A percentile compares a stretch with the other conserved stretches of the same genome.
These are phyloP conservation scores for Acleris laterana DNA, from an alignment of 2,888 invertebrate genomes.

Conservation along the genomic window DNA sequence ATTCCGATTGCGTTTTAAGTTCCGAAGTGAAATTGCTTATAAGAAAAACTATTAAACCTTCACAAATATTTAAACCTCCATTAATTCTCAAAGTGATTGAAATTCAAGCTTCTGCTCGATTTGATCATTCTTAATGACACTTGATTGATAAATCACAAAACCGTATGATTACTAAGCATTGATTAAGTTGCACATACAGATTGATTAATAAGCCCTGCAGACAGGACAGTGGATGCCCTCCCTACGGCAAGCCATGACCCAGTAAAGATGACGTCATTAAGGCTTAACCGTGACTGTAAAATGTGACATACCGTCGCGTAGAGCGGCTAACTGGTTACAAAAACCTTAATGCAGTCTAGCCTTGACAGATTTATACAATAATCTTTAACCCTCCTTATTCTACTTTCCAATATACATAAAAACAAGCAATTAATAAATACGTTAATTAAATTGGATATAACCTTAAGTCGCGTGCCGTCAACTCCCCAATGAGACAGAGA, in stretches of 20 bases:
- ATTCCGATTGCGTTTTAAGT: no score
- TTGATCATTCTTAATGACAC: conserved; percentile 2
- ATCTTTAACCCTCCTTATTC: no score
- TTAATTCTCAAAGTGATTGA: background rate
- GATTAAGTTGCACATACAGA: conserved; percentile 10
- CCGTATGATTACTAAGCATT: conserved; percentile 2
- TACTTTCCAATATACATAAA: no score
- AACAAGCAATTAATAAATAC: no score
- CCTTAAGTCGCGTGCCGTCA: no score
- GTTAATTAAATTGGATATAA: no score
- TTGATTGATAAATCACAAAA: background rate
- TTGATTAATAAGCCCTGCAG: conserved; percentile 13
- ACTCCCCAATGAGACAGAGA: no score
- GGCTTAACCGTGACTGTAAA: conserved; percentile 32
- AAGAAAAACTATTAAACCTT: no score
- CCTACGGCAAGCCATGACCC: conserved; percentile 66
- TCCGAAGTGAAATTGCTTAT: no score
- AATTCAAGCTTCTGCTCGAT: background rate
- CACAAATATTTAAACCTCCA: no score
- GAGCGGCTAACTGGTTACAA: background rate
- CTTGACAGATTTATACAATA: no score
- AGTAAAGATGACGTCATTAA: conserved; percentile 65
- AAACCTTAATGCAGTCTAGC: no score
- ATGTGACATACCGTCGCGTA: conserved; percentile 42
- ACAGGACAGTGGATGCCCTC: conserved; percentile 38